Evolutionary conservation across 2,113 vertebrate genomes (phyloP).

Genomic region (Acrocephalus arundinaceus): DNA sequence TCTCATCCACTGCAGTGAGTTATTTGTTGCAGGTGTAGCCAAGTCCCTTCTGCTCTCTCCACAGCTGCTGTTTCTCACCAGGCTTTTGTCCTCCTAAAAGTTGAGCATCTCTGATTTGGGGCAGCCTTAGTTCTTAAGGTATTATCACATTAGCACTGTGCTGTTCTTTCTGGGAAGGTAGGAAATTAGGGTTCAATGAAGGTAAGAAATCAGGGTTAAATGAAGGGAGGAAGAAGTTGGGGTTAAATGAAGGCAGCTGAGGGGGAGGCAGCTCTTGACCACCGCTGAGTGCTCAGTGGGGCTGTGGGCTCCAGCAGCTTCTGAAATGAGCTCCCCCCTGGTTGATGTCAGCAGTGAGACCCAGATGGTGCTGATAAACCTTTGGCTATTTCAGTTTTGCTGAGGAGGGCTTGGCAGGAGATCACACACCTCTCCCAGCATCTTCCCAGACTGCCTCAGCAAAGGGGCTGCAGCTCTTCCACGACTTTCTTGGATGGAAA

Average conservation of each 20-base stretch:
- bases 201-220: background rate
- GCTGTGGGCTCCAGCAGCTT: background rate
- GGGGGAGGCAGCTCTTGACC: background rate
- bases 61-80: background rate
- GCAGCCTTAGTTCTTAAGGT: background rate
- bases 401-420: conserved; percentile 3
- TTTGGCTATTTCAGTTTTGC: background rate
- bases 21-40: background rate
- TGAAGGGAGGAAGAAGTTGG: background rate
- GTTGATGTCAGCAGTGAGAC: background rate
- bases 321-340: rapidly evolving
- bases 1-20: background rate
- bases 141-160: background rate
- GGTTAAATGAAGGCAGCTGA: background rate
- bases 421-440: background rate
- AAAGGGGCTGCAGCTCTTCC: background rate
- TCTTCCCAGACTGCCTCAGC: background rate
- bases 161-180: background rate
- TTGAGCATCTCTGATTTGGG: background rate
- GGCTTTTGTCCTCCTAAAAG: background rate
- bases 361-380: background rate
- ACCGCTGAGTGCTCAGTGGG: rapidly evolving
- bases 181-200: background rate
- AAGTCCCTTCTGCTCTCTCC: background rate
- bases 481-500: background rate